A percentile compares a stretch with the other conserved stretches of the same genome.
These are phyloP conservation scores for Myotis myotis DNA, from an alignment of 2,797 vertebrate genomes.

Conservation along the genomic window DNA sequence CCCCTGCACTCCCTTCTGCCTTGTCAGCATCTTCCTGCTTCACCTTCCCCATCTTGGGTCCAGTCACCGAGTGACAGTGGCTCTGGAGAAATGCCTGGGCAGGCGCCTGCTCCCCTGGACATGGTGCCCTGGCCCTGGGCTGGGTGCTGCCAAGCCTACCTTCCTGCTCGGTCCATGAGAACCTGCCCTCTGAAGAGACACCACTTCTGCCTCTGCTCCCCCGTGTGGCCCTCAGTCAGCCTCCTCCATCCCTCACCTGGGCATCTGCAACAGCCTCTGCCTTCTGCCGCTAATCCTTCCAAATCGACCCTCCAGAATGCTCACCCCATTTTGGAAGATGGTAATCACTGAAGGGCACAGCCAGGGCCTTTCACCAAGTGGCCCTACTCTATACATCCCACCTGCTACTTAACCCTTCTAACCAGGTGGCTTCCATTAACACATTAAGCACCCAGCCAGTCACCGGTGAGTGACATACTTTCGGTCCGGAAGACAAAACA, in stretches of 20 bases:
- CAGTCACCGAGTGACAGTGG: not conserved
- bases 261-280: not conserved
- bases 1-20: not conserved
- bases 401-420: not conserved
- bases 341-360: not conserved
- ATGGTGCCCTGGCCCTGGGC: not conserved
- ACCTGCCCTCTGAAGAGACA: not conserved
- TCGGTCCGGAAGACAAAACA: too few relatives aligned
- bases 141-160: not conserved
- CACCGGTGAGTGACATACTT: too few relatives aligned
- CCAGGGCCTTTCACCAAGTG: not conserved
- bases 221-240: accelerated
- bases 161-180: not conserved
- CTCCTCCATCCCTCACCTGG: not conserved
- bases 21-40: not conserved
- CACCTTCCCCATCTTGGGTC: not conserved
- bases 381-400: not conserved
- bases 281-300: not conserved
- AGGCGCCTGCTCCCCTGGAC: not conserved
- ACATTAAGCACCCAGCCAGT: not conserved
- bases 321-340: not conserved
- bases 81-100: not conserved
- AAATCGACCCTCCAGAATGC: not conserved
- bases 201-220: not conserved
- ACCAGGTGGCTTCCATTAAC: not conserved